phyloP scores from a whole-genome alignment of 2,113 vertebrate genomes.

The Eidolon helvum region DNA sequence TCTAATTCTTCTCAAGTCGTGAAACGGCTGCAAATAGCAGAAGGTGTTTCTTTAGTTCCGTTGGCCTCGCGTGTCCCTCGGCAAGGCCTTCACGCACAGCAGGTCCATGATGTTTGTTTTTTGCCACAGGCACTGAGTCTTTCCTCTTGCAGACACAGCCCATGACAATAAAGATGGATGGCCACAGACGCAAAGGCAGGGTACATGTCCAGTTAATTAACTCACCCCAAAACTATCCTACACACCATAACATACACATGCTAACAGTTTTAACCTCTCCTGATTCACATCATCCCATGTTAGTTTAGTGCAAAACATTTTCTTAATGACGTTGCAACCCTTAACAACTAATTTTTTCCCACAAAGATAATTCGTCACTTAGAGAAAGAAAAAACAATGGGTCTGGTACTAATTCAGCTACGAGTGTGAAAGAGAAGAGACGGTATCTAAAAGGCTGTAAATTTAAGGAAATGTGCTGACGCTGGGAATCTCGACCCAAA shows the following conservation, averaged over 20 bases:
- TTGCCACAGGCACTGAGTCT: fast-evolving
- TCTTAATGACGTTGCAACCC: not conserved
- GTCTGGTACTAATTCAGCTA: not conserved
- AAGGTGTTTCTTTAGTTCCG: not conserved
- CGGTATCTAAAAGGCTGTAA: not conserved
- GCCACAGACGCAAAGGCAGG: not conserved
- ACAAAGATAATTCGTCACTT: not conserved
- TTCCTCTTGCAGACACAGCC: not conserved
- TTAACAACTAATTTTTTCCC: not conserved
- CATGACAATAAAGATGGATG: not conserved
- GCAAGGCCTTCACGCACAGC: too few relatives aligned
- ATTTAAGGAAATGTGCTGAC: not conserved
- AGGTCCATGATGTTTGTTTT: not conserved
- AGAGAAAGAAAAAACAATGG: not conserved
- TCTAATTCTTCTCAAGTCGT: not conserved
- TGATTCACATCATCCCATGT: not conserved
- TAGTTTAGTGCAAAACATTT: not conserved
- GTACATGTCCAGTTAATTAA: not conserved
- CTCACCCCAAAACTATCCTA: not conserved
- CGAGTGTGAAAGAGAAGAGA: not conserved
- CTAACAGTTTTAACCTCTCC: not conserved
- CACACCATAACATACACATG: not conserved
- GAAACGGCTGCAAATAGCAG: not conserved
- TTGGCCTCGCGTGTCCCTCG: fast-evolving
- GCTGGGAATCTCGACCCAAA: not conserved